phyloP scores from a whole-genome alignment of 2,113 vertebrate genomes.

The Pituophis catenifer region DNA sequence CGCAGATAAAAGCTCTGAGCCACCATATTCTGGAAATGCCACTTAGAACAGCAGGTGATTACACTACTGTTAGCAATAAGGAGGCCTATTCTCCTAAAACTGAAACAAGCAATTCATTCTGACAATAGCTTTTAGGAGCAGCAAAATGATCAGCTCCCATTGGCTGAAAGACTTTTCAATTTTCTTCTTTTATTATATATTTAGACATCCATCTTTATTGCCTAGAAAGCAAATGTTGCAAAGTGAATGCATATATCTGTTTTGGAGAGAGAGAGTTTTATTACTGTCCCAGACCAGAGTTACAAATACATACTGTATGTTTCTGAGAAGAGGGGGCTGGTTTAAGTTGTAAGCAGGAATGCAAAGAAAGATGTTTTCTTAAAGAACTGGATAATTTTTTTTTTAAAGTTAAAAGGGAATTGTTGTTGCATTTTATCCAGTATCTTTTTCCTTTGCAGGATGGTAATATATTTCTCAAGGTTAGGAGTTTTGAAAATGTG shows the following conservation, averaged over 20 bases:
- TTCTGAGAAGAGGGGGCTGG: neutral
- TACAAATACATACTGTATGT: neutral
- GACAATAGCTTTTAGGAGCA: constrained; percentile 17
- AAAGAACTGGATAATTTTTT: neutral
- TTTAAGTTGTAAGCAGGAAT: neutral
- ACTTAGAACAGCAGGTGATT: constrained; percentile 46
- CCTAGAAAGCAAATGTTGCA: neutral
- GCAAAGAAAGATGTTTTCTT: neutral
- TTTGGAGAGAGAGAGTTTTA: neutral
- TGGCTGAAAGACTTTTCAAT: neutral
- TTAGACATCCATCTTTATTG: neutral
- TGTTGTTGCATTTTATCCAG: neutral
- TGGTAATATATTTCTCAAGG: neutral
- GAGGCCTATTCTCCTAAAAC: constrained; percentile 25
- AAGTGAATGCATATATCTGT: neutral
- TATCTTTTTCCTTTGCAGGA: neutral
- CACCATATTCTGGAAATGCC: constrained; percentile 38
- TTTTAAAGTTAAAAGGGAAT: neutral
- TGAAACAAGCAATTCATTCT: constrained; percentile 34
- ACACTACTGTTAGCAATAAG: constrained; percentile 46
- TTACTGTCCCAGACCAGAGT: neutral
- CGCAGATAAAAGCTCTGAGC: constrained; percentile 49
- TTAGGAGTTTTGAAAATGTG: neutral
- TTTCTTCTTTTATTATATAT: neutral
- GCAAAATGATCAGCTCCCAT: neutral